A percentile compares a stretch with the other conserved stretches of the same genome.
phyloP scores from a whole-genome alignment of 2,888 invertebrate genomes.

The Tenthredo notha region DNA sequence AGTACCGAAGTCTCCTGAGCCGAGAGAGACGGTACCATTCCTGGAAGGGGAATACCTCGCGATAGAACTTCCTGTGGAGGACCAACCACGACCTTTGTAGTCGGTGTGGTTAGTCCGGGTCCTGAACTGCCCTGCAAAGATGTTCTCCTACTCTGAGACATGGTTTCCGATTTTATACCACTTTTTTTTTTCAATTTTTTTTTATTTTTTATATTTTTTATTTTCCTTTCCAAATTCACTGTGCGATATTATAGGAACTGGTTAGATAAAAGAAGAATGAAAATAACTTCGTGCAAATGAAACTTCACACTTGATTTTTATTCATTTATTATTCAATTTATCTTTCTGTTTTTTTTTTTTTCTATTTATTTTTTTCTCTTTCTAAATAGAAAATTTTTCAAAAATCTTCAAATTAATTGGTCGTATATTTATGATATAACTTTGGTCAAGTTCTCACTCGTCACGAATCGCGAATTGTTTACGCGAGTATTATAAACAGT shows the following conservation, averaged over 20 bases:
- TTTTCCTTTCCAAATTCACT: not conserved
- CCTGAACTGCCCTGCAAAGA: constrained; percentile 66
- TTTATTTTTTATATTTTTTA: not conserved
- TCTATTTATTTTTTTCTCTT: no score
- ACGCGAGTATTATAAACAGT: not conserved
- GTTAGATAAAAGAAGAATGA: not conserved
- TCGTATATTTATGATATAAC: no score
- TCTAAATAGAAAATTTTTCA: not conserved
- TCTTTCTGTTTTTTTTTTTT: not conserved
- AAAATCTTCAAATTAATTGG: no score
- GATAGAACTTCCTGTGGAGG: constrained; percentile 70
- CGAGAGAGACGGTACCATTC: constrained; percentile 70
- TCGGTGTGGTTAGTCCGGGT: constrained; percentile 67
- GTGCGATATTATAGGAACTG: not conserved
- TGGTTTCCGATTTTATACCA: not conserved
- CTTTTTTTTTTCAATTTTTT: not conserved
- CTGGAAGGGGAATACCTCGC: constrained; percentile 74
- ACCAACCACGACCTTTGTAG: constrained; percentile 61
- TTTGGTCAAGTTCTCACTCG: not conserved
- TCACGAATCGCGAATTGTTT: not conserved
- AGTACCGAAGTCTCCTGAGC: constrained; percentile 62
- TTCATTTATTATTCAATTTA: not conserved
- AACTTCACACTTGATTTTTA: not conserved
- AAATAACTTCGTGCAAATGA: not conserved
- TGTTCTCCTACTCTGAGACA: constrained; percentile 67